phyloP scores from a whole-genome alignment of 2,888 invertebrate genomes.

The Dioctria rufipes region DNA sequence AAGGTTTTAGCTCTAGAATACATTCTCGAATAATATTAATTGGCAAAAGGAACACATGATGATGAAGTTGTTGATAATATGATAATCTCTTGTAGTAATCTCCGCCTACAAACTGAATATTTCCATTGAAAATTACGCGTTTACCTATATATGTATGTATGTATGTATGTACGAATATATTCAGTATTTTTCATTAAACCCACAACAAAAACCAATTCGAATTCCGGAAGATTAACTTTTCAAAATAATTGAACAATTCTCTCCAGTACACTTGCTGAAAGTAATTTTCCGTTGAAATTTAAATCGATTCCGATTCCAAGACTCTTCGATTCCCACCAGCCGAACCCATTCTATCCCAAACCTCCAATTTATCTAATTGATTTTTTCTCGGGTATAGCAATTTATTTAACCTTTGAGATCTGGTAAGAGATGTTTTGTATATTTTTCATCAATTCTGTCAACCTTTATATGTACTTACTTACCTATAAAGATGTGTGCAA shows the following conservation, averaged over 20 bases:
- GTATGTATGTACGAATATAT: no score
- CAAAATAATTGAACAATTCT: constrained; percentile 29
- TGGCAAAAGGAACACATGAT: no score
- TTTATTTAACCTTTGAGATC: constrained; percentile 43
- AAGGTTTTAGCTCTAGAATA: no score
- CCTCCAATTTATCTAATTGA: constrained; percentile 38
- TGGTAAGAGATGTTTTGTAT: constrained; percentile 23
- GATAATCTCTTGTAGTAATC: no score
- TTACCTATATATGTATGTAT: no score
- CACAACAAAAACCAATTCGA: neutral
- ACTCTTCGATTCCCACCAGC: neutral
- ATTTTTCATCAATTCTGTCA: constrained; percentile 14
- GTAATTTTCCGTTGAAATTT: constrained; percentile 44
- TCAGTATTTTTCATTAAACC: neutral
- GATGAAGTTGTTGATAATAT: no score
- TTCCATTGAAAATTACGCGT: no score
- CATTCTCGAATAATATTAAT: no score
- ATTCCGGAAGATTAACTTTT: constrained; percentile 15
- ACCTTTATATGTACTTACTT: no score
- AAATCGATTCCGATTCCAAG: neutral
- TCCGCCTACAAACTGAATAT: no score
- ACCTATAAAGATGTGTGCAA: no score
- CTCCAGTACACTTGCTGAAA: constrained; percentile 14
- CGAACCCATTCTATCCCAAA: no score
- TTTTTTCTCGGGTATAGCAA: constrained; percentile 29